Base-by-base conservation (phyloP, 2,888 invertebrate genomes). In the Gastracanthus pulcherrimus region DNA sequence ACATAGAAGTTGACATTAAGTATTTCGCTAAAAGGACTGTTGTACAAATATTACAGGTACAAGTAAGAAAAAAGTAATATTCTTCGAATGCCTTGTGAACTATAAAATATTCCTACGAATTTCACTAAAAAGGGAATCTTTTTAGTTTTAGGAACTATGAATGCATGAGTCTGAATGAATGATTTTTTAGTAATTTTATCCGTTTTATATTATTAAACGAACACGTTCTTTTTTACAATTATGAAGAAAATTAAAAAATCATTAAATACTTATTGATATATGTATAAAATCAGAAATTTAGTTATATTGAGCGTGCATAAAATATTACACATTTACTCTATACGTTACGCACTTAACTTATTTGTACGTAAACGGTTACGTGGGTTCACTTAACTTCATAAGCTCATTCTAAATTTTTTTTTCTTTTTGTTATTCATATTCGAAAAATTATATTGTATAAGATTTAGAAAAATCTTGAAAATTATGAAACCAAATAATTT, bases 401-500 rank as follows among this genome's bases (percentile, higher is more conserved):
- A 60, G 41, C 16, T 58, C 29, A 29, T 74, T 26, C n/a, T 29
- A 23, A 38, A 74, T 60, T 60, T 31, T 29, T 29, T 23, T 60
- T 31, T 31, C 13, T 51, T 6, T 60, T 29, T 1, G 3, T 6
- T n/a, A 31, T 60, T 60, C 29, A 29, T 31, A 31, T 29, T 60
- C 31, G 31, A 60, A n/a, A 60, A 60, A 11, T 60, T 16, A 48
- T 19, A 31, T 26, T 34, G 19, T 11, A 38, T 36, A 38, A 38
- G 19, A 31, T 62, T 62, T 13, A 55, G 55, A 55, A 55, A 26
- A 19, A 26, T 55, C 55, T 55, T 55, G 9, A 55, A 51, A 23
- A 55, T 64, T 11, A 2, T 36, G 82, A 71, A 79, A 86, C 84
- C 86, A 84, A 85, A 85, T 84, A 80, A 83, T 84, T 76, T 72